Evolutionary conservation across 2,888 invertebrate genomes (phyloP), one percentile per base, ranked within the genome.

Genomic region (Leucania comma): DNA sequence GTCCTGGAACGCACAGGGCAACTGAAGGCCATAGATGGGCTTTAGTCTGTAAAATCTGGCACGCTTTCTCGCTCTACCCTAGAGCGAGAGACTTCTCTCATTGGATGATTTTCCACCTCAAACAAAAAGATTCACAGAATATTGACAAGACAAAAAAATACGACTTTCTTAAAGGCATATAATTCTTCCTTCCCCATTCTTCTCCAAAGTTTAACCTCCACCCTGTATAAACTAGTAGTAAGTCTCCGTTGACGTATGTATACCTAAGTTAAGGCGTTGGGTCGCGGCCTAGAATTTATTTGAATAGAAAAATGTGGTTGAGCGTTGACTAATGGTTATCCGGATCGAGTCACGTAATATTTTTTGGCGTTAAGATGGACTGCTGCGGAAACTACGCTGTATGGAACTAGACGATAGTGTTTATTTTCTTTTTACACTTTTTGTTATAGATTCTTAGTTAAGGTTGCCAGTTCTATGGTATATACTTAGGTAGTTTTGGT

Each of bases 251-350:
- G 80, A 66, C 58, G 53, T 69, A 63, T 51, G 51, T 60, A 46
- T 61, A 48, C 32, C 38, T 29, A 75, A 46, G 54, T 10, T 32
- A 63, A 48, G 62, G 59, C 51, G 5, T 8, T 17, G 62, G 56
- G 59, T 81, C 60, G 59, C 9, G 77, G 17, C 50, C 81, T 81
- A 76, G 64, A 81, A 81, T 60, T 61, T 61, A 69, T 81, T 81
- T 69, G 57, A 81, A 77, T 81, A 69, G 77, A 51, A 77, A 81
- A 69, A 64, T 61, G 56, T 61, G 75, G 42, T 64, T 63, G 22
- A 38, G 32, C 38, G 54, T 60, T 75, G 68, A 76, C 59, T 75
- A 80, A 80, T 68, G 63, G 48, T 22, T 46, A 32, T 68, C 50
- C 48, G 24, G 57, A 64, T 60, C 9, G 24, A 68, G 57, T 56